phyloP scores from a whole-genome alignment of 2,113 vertebrate species.

The Poicephalus meyeri region DNA sequence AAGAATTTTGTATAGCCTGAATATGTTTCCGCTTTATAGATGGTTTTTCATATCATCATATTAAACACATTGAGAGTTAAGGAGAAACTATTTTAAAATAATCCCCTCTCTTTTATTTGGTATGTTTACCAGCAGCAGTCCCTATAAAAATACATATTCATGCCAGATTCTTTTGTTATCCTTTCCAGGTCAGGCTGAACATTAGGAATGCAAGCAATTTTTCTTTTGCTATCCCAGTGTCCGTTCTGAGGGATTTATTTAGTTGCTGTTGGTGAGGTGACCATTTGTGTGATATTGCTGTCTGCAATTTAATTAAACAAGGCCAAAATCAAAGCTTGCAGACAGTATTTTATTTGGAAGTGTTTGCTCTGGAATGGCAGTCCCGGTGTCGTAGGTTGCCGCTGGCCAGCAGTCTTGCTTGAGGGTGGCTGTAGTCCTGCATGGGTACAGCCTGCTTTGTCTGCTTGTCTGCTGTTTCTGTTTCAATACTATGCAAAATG shows the following conservation, averaged over 20 bases:
- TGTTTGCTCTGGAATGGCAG: not conserved
- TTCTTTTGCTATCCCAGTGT: slow-evolving; percentile 6
- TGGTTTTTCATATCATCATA: not conserved
- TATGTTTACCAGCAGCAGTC: slow-evolving; percentile 36
- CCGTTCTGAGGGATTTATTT: not conserved
- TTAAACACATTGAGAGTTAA: slow-evolving; percentile 47
- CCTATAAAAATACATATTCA: slow-evolving; percentile 57
- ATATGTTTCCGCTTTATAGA: not conserved
- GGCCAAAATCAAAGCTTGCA: slow-evolving; percentile 44
- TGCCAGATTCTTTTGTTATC: slow-evolving; percentile 58
- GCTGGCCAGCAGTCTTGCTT: not conserved
- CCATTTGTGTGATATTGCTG: slow-evolving; percentile 18
- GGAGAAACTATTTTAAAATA: slow-evolving; percentile 53
- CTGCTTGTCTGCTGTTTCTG: not conserved
- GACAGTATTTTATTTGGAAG: slow-evolving; percentile 26
- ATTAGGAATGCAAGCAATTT: slow-evolving; percentile 69
- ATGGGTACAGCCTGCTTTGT: not conserved
- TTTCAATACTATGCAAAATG: not conserved
- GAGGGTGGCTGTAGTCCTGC: not conserved
- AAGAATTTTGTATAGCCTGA: not conserved
- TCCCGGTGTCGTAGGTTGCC: not conserved
- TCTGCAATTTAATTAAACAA: slow-evolving; percentile 56
- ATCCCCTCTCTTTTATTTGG: slow-evolving; percentile 3
- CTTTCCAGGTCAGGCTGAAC: slow-evolving; percentile 41
- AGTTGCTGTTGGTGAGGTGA: slow-evolving; percentile 28